phyloP scores from a whole-genome alignment of 1,140 invertebrate species.

The Myzus persicae region DNA sequence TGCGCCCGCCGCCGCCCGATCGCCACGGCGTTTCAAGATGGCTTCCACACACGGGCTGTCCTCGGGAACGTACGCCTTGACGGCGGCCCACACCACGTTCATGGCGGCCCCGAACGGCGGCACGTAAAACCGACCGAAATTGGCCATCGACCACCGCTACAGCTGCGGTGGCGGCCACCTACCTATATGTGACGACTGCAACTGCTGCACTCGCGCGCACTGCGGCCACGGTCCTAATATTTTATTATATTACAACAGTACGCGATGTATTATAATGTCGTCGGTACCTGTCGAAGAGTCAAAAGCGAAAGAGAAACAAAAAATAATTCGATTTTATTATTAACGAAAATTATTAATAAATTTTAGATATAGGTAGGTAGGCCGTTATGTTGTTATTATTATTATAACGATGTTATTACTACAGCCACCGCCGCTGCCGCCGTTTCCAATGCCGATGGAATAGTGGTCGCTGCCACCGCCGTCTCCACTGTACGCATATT shows the following conservation, averaged over 20 bases:
- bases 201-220: background rate
- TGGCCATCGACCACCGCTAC: slow-evolving; percentile 65
- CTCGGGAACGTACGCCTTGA: slow-evolving; percentile 79
- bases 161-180: background rate
- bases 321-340: background rate
- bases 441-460: background rate
- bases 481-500: slow-evolving; percentile 8
- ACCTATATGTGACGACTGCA: background rate
- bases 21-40: slow-evolving; percentile 62
- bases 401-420: background rate
- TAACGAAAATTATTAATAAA: background rate
- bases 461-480: background rate
- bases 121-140: slow-evolving; percentile 71
- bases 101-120: slow-evolving; percentile 78
- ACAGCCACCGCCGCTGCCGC: background rate
- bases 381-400: background rate
- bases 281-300: background rate
- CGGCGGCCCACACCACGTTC: slow-evolving; percentile 81
- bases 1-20: background rate
- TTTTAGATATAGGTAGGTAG: background rate
- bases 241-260: background rate
- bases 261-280: background rate
- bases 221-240: background rate
- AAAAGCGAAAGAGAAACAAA: background rate
- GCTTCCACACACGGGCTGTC: slow-evolving; percentile 69